A percentile compares a stretch with the other conserved stretches of the same genome.
These are phyloP conservation scores for Oeneis ivallda DNA, from an alignment of 2,888 invertebrate genomes.

Conservation along the genomic window DNA sequence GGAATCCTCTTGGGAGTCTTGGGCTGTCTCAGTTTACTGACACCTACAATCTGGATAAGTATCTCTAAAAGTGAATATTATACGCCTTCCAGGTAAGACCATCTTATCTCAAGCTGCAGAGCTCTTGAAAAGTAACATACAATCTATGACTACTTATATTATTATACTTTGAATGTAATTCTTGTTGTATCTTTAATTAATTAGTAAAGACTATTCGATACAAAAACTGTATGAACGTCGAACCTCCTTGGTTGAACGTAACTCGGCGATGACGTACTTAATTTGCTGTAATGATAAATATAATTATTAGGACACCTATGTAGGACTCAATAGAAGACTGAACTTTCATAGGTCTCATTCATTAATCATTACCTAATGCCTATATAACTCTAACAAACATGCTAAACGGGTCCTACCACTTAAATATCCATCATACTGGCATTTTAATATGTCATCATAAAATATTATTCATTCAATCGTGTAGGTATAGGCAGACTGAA, in stretches of 20 bases:
- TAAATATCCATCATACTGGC: background rate
- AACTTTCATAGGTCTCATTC: background rate
- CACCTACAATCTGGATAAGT: constrained; percentile 13
- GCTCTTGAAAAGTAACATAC: background rate
- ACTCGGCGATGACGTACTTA: too few relatives aligned
- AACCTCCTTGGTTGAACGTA: too few relatives aligned
- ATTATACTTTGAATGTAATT: too few relatives aligned
- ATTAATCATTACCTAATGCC: background rate
- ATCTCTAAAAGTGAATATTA: constrained; percentile 1
- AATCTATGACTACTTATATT: background rate
- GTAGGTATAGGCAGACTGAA: constrained; percentile 65
- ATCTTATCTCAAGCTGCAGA: constrained; percentile 1
- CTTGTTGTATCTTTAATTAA: too few relatives aligned
- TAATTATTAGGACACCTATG: too few relatives aligned
- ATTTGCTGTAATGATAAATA: too few relatives aligned
- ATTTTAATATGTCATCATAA: constrained; percentile 42
- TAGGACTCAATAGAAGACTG: too few relatives aligned
- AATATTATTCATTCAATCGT: constrained; percentile 64
- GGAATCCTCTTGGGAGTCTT: constrained; percentile 10
- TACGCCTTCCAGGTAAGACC: background rate
- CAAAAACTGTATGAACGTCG: too few relatives aligned
- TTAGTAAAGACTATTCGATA: too few relatives aligned
- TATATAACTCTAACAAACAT: too few relatives aligned
- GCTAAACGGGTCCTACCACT: background rate
- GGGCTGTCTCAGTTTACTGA: constrained; percentile 9